Conservation (phyloP, 2,113 vertebrate species). For the Peucedramus taeniatus region DNA sequence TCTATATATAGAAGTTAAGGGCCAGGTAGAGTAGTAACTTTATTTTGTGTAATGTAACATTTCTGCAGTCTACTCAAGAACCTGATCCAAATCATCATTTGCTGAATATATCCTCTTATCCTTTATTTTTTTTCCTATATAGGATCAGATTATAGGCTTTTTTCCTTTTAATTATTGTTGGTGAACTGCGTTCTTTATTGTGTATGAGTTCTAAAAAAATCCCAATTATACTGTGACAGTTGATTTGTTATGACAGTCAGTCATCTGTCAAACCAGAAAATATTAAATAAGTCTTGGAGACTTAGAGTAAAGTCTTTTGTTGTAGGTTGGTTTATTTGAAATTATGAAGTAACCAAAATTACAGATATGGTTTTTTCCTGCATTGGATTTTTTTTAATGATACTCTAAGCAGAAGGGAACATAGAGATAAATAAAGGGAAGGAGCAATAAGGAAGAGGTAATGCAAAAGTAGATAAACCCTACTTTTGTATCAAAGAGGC, state of each 20-base stretch:
- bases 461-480: background rate
- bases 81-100: background rate
- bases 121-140: background rate
- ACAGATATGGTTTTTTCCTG: background rate
- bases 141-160: background rate
- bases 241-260: background rate
- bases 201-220: background rate
- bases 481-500: background rate
- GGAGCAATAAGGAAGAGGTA: background rate
- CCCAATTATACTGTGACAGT: background rate
- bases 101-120: background rate
- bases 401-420: background rate
- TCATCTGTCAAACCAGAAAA: background rate
- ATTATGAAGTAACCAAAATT: background rate
- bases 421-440: background rate
- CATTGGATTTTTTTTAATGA: background rate
- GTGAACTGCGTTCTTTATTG: background rate
- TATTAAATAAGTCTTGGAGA: background rate
- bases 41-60: background rate
- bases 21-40: background rate
- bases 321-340: background rate
- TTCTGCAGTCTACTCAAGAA: background rate
- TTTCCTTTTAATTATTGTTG: background rate
- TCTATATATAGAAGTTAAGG: background rate
- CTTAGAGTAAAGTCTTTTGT: background rate